Evolutionary conservation across 2,888 invertebrate genomes (phyloP).

Genomic region (Heliconius hortense): DNA sequence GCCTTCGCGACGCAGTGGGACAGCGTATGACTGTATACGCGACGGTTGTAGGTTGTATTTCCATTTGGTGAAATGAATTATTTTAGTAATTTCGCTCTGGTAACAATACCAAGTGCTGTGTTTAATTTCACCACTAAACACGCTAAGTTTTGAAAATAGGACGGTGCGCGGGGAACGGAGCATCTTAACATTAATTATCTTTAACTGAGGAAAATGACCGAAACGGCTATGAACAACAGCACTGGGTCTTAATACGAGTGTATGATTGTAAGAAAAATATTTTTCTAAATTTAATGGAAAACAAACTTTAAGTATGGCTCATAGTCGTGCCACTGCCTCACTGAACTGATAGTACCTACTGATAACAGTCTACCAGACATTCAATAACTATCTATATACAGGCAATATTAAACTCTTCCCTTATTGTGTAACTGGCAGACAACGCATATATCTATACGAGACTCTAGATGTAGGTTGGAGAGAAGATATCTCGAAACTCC

Average conservation of each 20-base stretch:
- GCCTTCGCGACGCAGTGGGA: neutral
- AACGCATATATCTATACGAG: too few species aligned
- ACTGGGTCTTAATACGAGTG: neutral
- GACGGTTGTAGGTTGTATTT: neutral
- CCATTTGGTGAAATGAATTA: neutral
- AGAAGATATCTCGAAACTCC: too few species aligned
- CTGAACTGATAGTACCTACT: neutral
- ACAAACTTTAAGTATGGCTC: neutral
- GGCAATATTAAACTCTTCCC: neutral
- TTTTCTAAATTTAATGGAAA: neutral
- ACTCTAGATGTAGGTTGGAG: too few species aligned
- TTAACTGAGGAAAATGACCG: too few species aligned
- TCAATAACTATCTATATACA: neutral
- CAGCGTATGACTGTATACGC: neutral
- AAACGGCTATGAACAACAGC: neutral
- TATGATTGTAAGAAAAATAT: neutral
- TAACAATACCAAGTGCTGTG: neutral
- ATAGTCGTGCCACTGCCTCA: neutral
- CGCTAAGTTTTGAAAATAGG: neutral
- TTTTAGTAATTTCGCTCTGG: neutral
- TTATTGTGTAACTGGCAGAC: too few species aligned
- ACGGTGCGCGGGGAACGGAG: neutral
- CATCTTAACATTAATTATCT: neutral
- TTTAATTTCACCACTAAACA: too few species aligned
- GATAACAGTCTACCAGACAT: constrained; percentile 4